Base-by-base conservation (phyloP, 2,888 invertebrate species). In the Spisula solida region DNA sequence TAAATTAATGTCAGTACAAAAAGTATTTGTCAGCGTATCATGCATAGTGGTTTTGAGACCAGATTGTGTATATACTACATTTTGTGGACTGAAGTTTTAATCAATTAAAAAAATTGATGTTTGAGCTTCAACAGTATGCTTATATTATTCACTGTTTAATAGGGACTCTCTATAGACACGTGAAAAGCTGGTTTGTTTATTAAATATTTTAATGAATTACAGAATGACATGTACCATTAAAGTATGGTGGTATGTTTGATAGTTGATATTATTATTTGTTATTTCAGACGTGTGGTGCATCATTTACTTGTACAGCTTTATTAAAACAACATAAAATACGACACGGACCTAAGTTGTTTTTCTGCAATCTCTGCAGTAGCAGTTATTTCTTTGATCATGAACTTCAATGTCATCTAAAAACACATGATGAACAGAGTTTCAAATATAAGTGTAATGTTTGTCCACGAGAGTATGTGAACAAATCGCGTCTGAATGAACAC, bases 371-470 rank as follows among this genome's bases (percentile, higher is more conserved):
- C 14, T 83, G 83, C 47, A 31, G 51, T 16, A 41, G 51, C 31
- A 83, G 83, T 41, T 83, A 51, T 51, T 75, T 48, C 31, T 83
- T 83, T 31, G 34, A 66, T 70, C 70, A 70, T 51, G 66, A 83
- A 25, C 48, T 83, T 18, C 70, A 48, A 20, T 75, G 29, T 29
- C 83, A 83, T 47, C 14, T 75, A 31, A 83, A 83, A 75, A 75
- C 48, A 16, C 83, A 83, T 14, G 75, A 83, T 51, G 83, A 75
- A 29, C 47, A 48, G 16, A 70, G 75, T 48, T 29, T 51, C 1
- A 83, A 51, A 47, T 75, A 75, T 48, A 83, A 83, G 51, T 83
- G 83, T 34, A 70, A 10, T 75, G 70, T 83, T 16, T 83, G 83
- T 75, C 41, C 75, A 20, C 70, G 41, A 1, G 29, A 83, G 25